Evolutionary conservation across 1,140 invertebrate genomes (phyloP), one percentile per base, ranked within the genome.

Genomic region (Drosophila melanogaster): DNA sequence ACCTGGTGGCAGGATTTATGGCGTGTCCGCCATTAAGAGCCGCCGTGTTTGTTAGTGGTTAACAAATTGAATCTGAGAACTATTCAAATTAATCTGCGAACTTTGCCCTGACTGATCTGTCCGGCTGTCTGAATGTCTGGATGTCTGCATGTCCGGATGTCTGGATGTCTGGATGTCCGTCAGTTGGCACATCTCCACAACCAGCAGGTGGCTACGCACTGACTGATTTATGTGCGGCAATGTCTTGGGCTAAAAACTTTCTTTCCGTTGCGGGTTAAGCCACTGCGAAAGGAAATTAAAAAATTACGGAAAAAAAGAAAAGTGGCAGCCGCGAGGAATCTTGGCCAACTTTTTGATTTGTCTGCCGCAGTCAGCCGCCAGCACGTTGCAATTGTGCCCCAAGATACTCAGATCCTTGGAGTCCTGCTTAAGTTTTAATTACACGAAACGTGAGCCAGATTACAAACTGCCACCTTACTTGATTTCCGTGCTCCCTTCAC

Each of bases 261-360:
- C 35, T 22, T 44, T 57, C 46, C 35, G 6, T 26, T 46, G 46
- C 19, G 69, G 55, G 70, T 44, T 72, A 73, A 59, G 59, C 33
- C 57, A 38, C 50, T 51, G 47, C 53, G 22, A 57, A 66, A 58
- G 56, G 46, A 76, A 76, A 76, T 76, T 76, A 76, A 76, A 33
- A 75, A 76, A 69, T 69, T 69, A 69, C 47, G 38, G 24, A 11
- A 26, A 46, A 46, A 35, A 24, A 33, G 57, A 30, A 62, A 24
- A 62, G 41, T 49, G 58, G 58, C 41, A 30, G 43, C 58, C 35
- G 44, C 10, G 17, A 38, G 33, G 62, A 69, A 59, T 77, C 61
- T 77, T 54, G 53, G 38, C 37, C 19, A 77, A 77, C 73, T 77
- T 77, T 77, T 77, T 77, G 72, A 77, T 77, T 69, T 77, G 73